These are phyloP conservation scores for Mongoloraphidia duomilia DNA, from an alignment of 2,888 invertebrate species.

Conservation along the genomic window DNA sequence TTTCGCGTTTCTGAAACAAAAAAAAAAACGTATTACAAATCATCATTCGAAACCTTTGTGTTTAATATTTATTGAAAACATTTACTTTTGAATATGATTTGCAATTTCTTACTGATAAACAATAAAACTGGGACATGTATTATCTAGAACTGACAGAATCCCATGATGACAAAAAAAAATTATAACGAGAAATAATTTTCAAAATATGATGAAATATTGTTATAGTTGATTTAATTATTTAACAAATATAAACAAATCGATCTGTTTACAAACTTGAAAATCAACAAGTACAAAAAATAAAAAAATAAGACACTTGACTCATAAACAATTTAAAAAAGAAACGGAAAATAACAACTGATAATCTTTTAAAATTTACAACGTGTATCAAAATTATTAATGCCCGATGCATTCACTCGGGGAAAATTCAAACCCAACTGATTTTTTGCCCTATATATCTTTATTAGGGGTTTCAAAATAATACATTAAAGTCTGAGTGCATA, in stretches of 20 bases:
- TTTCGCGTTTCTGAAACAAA: constrained; percentile 45
- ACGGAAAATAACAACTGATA: no score
- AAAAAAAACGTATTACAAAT: constrained; percentile 9
- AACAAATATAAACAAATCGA: background rate
- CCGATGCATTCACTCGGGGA: no score
- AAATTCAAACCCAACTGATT: no score
- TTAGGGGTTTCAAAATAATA: no score
- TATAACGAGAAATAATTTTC: background rate
- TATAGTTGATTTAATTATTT: background rate
- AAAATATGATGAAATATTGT: background rate
- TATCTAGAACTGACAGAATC: no score
- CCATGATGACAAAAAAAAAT: no score
- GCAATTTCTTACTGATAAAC: background rate
- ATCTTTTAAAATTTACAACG: no score
- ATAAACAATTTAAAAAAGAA: no score
- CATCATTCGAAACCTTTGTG: background rate
- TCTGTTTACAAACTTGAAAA: background rate
- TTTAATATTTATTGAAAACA: background rate
- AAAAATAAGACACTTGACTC: background rate
- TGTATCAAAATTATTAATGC: no score
- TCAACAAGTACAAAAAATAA: no score
- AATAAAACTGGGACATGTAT: background rate
- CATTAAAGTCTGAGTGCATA: no score
- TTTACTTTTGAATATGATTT: background rate
- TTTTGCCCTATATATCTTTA: no score